Evolutionary conservation across 2,113 vertebrate genomes (phyloP).

Genomic region (Salvelinus fontinalis): DNA sequence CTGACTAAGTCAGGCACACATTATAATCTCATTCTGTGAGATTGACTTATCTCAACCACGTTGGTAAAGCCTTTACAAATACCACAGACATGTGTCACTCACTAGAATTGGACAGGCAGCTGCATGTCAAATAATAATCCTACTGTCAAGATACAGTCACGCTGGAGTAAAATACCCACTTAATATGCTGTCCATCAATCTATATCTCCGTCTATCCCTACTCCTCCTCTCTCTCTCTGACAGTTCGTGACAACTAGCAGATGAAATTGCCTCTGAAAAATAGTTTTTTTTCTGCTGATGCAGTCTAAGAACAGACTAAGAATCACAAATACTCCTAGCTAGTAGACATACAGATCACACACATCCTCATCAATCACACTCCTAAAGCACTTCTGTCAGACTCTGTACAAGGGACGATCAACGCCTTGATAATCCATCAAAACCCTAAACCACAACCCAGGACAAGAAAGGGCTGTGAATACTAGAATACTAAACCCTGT

Average conservation of each 20-base stretch:
- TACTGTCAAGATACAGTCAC: slow-evolving; percentile 51
- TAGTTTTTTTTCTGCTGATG: slow-evolving; percentile 28
- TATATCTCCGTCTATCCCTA: slow-evolving; percentile 2
- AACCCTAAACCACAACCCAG: too few species aligned
- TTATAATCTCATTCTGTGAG: background rate
- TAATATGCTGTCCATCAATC: slow-evolving; percentile 62
- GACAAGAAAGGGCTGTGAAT: too few species aligned
- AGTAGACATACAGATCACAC: too few species aligned
- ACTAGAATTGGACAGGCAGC: slow-evolving; percentile 54
- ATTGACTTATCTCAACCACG: background rate
- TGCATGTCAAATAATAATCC: slow-evolving; percentile 65
- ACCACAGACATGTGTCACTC: slow-evolving; percentile 61
- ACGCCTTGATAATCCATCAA: too few species aligned
- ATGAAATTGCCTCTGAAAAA: slow-evolving; percentile 42
- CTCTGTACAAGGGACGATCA: too few species aligned
- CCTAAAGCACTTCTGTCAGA: too few species aligned
- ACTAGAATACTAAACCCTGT: too few species aligned
- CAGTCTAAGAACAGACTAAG: background rate
- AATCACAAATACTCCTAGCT: too few species aligned
- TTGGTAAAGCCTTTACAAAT: slow-evolving; percentile 36
- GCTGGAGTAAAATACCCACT: slow-evolving; percentile 63
- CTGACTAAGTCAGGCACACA: background rate
- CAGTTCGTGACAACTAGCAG: slow-evolving; percentile 29
- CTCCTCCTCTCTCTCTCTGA: background rate
- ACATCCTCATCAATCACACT: too few species aligned